A percentile compares a stretch with the other conserved stretches of the same genome.
Conservation (phyloP, 2,113 vertebrate species). For the Gobio gobio region DNA sequence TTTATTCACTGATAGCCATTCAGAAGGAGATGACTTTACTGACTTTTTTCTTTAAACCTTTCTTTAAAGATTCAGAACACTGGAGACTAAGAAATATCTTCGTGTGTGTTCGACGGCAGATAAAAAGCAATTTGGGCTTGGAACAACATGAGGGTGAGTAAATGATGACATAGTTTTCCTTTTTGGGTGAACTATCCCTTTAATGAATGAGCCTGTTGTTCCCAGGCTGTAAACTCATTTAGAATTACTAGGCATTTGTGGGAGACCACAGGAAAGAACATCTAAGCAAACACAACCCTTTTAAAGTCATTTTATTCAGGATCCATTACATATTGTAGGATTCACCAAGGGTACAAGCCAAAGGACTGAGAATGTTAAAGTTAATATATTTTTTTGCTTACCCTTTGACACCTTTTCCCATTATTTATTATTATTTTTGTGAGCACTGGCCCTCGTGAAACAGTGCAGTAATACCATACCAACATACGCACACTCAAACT, state of each 20-base stretch:
- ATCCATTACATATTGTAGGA: conserved; percentile 51
- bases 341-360: conserved; percentile 54
- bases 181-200: background rate
- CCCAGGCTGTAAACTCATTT: conserved; percentile 5
- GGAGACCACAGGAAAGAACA: conserved; percentile 51
- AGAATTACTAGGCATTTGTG: background rate
- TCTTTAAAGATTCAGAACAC: background rate
- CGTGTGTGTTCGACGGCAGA: background rate
- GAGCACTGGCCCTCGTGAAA: conserved; percentile 31
- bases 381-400: conserved; percentile 35
- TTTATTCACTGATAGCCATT: background rate
- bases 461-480: conserved; percentile 33
- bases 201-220: conserved; percentile 10
- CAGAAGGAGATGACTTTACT: background rate
- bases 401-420: conserved; percentile 33
- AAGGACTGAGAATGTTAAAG: conserved; percentile 44
- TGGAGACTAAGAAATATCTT: background rate
- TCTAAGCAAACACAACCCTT: conserved; percentile 26
- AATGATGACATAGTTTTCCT: background rate
- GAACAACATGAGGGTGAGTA: background rate
- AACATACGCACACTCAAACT: conserved; percentile 33
- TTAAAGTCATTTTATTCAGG: conserved; percentile 56
- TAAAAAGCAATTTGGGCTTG: background rate
- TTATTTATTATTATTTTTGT: conserved; percentile 22
- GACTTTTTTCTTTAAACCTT: background rate